Evolutionary conservation across 2,113 vertebrate genomes (phyloP).

Genomic region (Hemibagrus wyckioides): DNA sequence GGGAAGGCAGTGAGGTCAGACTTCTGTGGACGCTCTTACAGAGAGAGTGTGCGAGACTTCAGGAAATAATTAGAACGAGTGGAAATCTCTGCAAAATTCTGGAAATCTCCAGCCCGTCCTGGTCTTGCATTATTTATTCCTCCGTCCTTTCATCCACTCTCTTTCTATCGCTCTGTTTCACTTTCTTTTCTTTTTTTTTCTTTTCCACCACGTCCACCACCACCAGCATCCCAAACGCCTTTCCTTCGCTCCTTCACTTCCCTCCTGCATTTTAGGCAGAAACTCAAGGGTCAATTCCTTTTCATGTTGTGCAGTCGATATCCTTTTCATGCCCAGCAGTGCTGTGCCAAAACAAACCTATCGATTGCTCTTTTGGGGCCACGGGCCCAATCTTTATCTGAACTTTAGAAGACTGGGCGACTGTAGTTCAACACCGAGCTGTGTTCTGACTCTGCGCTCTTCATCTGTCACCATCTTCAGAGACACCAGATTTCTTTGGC

Average conservation of each 20-base stretch:
- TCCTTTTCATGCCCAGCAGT: slow-evolving; percentile 47
- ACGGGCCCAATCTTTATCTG: slow-evolving; percentile 44
- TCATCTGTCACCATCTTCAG: slow-evolving; percentile 42
- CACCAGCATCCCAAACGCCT: slow-evolving; percentile 5
- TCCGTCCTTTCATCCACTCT: background rate
- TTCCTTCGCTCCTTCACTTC: slow-evolving; percentile 6
- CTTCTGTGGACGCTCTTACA: background rate
- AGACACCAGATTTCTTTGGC: slow-evolving; percentile 52
- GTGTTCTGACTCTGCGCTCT: background rate
- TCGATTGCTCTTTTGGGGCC: slow-evolving; percentile 45
- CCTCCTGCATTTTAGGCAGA: slow-evolving; percentile 40
- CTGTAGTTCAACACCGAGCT: slow-evolving; percentile 27
- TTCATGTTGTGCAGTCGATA: slow-evolving; percentile 52
- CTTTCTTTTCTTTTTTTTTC: slow-evolving; percentile 19
- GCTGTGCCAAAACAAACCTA: slow-evolving; percentile 53
- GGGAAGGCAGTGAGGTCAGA: background rate
- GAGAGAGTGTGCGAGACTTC: background rate
- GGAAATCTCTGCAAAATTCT: slow-evolving; percentile 15
- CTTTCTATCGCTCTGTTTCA: background rate
- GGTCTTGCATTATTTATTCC: background rate
- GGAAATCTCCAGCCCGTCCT: background rate
- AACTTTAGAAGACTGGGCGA: slow-evolving; percentile 27
- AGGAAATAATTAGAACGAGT: slow-evolving; percentile 26
- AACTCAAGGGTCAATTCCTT: slow-evolving; percentile 48
- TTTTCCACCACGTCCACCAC: background rate